Base-by-base conservation (phyloP, 2,888 invertebrate species). In the Sinelater perroti region DNA sequence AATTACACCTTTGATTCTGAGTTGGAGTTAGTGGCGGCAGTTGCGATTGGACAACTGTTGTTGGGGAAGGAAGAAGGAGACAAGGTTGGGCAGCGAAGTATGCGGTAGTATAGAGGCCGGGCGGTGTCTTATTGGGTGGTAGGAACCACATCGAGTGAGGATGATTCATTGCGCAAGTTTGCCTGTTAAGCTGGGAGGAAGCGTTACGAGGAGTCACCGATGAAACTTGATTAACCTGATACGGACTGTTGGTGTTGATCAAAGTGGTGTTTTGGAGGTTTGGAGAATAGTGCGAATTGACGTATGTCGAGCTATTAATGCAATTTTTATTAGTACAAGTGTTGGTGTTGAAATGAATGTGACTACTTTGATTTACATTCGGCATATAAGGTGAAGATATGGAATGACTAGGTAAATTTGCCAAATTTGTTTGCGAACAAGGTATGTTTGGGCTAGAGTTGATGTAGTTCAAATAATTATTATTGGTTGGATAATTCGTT, bases 1-100 rank as follows among this genome's bases (percentile, higher is more conserved):
- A n/a, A n/a, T n/a, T n/a, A n/a, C 56, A 58, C 3, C 44, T 20
- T 49, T 58, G 58, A 21, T 49, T 54, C 30, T 40, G 42, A 18
- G 53, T 31, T 2, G 42, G 20, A 1, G 20, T 20, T 10, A 21
- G 33, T 33, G 31, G 45, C 3, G 20, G 18, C 11, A 26, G n/a
- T 2, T 30, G 38, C 3, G 49, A 14, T 31, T 10, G 20, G 2
- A 28, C 28, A 7, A 38, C 24, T 21, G 38, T n/a, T 20, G 33
- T 24, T 17, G 42, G 16, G 6, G 50, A 21, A 0, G 58, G 42
- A 13, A 53, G 31, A 28, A 35, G 28, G 13, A 49, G 18, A 10
- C 44, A 58, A 11, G 58, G 58, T 17, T 47, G 58, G 8, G 42
- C 10, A n/a, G 44, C 11, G 28, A 36, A 54, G 13, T 55, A 49